phyloP scores from a whole-genome alignment of 2,797 vertebrate species.

The Pristis pectinata region DNA sequence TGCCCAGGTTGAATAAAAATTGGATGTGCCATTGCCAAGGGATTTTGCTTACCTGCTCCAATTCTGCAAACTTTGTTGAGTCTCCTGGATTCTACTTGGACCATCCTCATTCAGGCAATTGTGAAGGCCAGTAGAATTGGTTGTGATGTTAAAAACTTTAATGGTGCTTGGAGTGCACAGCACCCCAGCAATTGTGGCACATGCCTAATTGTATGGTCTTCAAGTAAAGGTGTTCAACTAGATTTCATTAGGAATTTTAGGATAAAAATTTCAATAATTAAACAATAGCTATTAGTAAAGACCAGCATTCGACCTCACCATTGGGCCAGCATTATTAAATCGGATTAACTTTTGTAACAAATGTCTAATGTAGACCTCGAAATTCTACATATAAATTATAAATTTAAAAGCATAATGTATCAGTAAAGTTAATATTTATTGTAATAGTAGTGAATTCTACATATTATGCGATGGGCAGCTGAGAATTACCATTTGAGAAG shows the following conservation, averaged over 20 bases:
- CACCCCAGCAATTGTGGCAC: not conserved
- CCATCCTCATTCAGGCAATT: not conserved
- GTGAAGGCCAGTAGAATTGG: not conserved
- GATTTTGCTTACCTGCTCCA: not conserved
- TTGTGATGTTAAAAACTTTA: not conserved
- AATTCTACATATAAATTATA: not conserved
- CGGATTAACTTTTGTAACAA: not conserved
- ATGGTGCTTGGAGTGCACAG: not conserved
- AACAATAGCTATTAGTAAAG: not conserved
- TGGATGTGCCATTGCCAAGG: not conserved
- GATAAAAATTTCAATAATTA: not conserved
- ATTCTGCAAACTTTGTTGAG: not conserved
- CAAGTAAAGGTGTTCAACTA: not conserved
- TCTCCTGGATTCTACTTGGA: not conserved
- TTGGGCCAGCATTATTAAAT: not conserved
- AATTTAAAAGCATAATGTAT: not conserved
- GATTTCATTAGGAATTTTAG: not conserved
- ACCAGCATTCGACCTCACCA: not conserved
- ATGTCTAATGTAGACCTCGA: not conserved
- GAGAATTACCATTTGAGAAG: not conserved
- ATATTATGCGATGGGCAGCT: not conserved
- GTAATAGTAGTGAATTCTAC: not conserved
- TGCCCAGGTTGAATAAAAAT: not conserved
- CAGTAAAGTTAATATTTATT: not conserved
- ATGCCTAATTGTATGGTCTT: not conserved